Base-by-base conservation (phyloP, 2,113 vertebrate species). In the Siniperca chuatsi region DNA sequence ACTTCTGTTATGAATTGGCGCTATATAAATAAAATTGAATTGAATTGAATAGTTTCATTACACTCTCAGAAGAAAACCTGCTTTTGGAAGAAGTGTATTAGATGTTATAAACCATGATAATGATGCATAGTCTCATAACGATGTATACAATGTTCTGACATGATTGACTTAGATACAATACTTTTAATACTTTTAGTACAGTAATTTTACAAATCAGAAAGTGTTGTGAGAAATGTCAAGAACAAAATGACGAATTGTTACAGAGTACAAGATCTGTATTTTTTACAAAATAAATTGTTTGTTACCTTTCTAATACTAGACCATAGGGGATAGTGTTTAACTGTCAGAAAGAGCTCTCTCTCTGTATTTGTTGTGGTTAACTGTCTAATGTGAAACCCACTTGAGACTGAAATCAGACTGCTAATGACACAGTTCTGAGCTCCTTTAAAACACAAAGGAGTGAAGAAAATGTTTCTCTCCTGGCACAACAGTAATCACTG, bases 1-100 rank as follows among this genome's bases (percentile, higher is more conserved):
- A 29, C 29, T 29, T 29, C 29, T 29, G 29, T 29, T 29, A 29
- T 29, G 29, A 29, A 29, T 29, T 29, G 29, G 29, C 29, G 29
- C 29, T 29, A 29, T 29, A 29, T 29, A 29, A 2, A 29, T 29
- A 29, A 1, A 29, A 29, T 29, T 29, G 29, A 29, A 2, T 29
- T 29, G 29, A 29, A 29, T 29, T 29, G 23, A 44, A 46, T 79
- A 67, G 85, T 85, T 44, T 68, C 29, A 90, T 90, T 89, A 61
- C 13, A 7, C 21, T 23, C 23, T 16, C 1, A 1, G 16, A 78
- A 35, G 20, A 33, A 61, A 75, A 13, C 42, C 25, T 81, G 9
- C 57, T 79, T 65, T 68, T 21, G 60, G 12, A 48, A 70, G 42
- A 81, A 10, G 5, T 23, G 25, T 42, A 57, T 48, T 60, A 29